Conservation (phyloP, 2,113 vertebrate genomes). For the Apus apus region DNA sequence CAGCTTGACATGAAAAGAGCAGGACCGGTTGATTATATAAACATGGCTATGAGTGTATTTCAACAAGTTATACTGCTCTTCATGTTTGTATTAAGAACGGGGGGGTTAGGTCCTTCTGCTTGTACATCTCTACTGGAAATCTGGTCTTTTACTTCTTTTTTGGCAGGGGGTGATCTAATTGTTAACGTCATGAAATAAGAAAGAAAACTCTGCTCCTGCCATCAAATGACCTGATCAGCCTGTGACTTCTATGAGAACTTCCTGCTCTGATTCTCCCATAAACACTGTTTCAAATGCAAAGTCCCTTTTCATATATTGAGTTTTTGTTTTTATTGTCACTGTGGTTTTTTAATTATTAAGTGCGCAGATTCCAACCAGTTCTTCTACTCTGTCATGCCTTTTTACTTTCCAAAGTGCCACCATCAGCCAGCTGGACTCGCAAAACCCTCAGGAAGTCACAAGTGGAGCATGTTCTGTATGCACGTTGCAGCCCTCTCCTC, state of each 20-base stretch:
- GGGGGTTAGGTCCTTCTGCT: not conserved
- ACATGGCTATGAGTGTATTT: not conserved
- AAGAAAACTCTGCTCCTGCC: not conserved
- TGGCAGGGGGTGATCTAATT: not conserved
- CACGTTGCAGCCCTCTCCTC: accelerated
- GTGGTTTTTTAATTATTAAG: conserved; percentile 21
- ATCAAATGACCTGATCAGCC: not conserved
- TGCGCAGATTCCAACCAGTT: conserved; percentile 11
- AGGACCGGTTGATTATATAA: not conserved
- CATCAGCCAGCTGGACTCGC: not conserved
- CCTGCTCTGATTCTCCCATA: not conserved
- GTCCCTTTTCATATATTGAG: not conserved
- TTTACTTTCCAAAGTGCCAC: not conserved
- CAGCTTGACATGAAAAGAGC: conserved; percentile 2
- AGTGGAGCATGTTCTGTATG: accelerated
- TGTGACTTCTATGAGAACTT: not conserved
- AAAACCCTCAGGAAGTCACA: not conserved
- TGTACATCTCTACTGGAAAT: not conserved
- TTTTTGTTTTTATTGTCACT: not conserved
- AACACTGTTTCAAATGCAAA: not conserved
- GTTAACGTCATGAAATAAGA: not conserved
- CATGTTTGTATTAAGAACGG: not conserved
- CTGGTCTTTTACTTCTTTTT: not conserved
- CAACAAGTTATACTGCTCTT: not conserved
- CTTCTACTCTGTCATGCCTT: not conserved